Evolutionary conservation across 2,797 vertebrate species (phyloP), one percentile per base, ranked within the genome.

Genomic region (Enteromius viviparus): DNA sequence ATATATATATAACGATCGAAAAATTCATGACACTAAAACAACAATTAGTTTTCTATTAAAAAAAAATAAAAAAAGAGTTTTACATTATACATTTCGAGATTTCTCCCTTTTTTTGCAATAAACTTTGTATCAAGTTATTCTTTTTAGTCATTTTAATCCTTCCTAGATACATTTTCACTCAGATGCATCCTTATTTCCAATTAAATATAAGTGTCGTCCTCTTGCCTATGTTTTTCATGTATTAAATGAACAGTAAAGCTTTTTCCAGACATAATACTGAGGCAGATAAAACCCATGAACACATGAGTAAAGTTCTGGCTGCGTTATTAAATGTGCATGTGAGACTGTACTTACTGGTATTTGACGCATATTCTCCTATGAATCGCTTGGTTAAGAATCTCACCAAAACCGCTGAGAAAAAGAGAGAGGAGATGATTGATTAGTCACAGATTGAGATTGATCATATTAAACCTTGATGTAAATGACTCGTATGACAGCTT

Each of bases 371-470:
- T 78, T 92, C 90, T 82, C 91, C 86, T 79, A 91, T 92, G 78
- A 92, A 89, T 53, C 90, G 87, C 58, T 89, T 90, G 21, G 91
- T 92, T 85, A 92, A 84, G 87, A 92, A 92, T 88, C 90, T 89
- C 84, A 89, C 89, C 84, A 91, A 81, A 85, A 92, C 85, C 71
- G 89, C 92, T 93, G 23, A 79, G 78, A 60, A 72, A 42, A 62
- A 81, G 45, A 87, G n/a, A 87, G 64, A 58, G 37, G 8, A 79
- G 68, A 83, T 11, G 12, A 82, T 55, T 68, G 53, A 69, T 66
- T 62, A 17, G n/a, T 23, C 15, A 21, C n/a, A 26, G n/a, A 42
- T 49, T 78, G 55, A 65, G 49, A 74, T 60, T 74, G 62, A 70
- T 80, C 55, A 42, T 9, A 34, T 49, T n/a, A 37, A 77, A 14